A percentile compares a stretch with the other conserved stretches of the same genome.
phyloP scores from a whole-genome alignment of 2,113 vertebrate genomes.

The Eurystomus gularis region DNA sequence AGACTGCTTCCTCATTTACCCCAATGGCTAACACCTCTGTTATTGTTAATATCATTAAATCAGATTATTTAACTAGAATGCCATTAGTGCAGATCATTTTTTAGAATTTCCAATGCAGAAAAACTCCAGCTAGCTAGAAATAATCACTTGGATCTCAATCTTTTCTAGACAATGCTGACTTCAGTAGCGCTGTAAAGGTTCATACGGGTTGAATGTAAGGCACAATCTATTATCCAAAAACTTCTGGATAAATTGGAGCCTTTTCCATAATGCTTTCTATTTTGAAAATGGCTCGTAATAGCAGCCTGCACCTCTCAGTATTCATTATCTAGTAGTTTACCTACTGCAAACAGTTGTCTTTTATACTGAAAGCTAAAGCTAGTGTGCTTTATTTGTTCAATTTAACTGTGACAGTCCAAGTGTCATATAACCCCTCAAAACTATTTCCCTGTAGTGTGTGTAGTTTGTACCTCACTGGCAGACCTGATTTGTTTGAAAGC shows the following conservation, averaged over 20 bases:
- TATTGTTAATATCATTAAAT: constrained; percentile 6
- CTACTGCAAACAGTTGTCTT: neutral
- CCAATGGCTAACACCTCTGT: neutral
- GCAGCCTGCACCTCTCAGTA: neutral
- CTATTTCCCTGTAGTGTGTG: neutral
- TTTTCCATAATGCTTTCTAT: neutral
- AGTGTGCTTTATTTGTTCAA: neutral
- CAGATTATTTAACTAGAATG: neutral
- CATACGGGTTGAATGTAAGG: neutral
- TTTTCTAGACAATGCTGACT: neutral
- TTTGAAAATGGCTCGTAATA: neutral
- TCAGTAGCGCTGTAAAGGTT: neutral
- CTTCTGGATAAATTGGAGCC: neutral
- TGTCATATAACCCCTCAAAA: neutral
- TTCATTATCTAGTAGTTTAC: neutral
- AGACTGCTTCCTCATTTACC: constrained; percentile 27
- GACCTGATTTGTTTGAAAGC: neutral
- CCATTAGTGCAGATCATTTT: neutral
- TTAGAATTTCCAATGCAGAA: neutral
- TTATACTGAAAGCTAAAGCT: neutral
- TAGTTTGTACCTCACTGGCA: neutral
- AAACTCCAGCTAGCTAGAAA: neutral
- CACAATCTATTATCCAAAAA: neutral
- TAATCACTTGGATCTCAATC: neutral
- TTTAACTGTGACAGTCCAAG: neutral